phyloP scores from a whole-genome alignment of 2,797 vertebrate species.

The Molossus alvarezi region DNA sequence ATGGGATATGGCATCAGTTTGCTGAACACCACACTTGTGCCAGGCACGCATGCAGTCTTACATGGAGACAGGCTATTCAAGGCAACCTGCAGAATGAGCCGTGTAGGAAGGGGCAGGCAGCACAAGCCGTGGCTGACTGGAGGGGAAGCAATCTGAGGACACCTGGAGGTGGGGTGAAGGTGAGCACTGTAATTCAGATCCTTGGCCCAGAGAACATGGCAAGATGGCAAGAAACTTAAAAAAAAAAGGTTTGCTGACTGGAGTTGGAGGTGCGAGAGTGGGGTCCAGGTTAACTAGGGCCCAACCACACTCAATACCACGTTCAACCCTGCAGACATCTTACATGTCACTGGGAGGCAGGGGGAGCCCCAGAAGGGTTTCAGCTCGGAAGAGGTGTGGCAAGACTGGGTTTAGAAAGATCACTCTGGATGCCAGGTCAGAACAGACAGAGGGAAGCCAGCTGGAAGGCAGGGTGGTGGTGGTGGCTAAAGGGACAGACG shows the following conservation, averaged over 20 bases:
- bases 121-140: accelerated
- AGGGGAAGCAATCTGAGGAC: not conserved
- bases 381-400: not conserved
- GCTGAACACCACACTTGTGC: not conserved
- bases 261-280: accelerated
- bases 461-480: not conserved
- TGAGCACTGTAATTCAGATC: not conserved
- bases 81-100: not conserved
- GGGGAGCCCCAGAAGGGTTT: not conserved
- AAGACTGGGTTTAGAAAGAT: not conserved
- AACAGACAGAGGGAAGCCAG: not conserved
- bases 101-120: not conserved
- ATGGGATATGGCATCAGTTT: accelerated
- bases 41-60: accelerated
- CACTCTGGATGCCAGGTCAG: not conserved
- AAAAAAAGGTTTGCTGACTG: not conserved
- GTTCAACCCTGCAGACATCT: not conserved
- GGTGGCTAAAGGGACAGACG: not conserved
- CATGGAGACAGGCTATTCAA: not conserved
- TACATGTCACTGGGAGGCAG: not conserved
- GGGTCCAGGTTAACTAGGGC: not conserved
- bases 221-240: not conserved
- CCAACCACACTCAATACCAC: not conserved
- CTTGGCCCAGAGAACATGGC: not conserved
- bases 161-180: too few species aligned